Conservation (phyloP, 2,888 invertebrate genomes). For the Noctua fimbriata region DNA sequence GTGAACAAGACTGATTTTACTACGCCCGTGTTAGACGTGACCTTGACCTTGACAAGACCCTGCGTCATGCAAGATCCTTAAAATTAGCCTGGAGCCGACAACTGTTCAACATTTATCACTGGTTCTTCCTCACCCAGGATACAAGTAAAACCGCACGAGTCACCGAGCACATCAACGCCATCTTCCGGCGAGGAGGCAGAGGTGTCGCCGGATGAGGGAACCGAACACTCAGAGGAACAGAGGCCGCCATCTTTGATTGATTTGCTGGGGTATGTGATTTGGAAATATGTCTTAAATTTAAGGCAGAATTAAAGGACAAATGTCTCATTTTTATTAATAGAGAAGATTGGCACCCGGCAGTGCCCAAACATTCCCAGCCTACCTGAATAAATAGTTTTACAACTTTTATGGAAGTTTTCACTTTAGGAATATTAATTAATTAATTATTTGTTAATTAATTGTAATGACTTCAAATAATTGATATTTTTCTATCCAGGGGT, state of each 20-base stretch:
- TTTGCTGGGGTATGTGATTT: constrained; percentile 91
- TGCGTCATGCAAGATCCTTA: not conserved
- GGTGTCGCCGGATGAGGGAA: constrained; percentile 92
- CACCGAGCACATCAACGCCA: constrained; percentile 92
- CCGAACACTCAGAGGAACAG: constrained; percentile 85
- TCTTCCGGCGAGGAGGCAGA: constrained; percentile 94
- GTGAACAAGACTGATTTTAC: not conserved
- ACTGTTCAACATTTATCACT: not conserved
- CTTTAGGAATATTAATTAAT: no score
- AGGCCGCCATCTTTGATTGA: constrained; percentile 93
- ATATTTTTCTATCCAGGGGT: constrained; percentile 88
- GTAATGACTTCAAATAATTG: not conserved
- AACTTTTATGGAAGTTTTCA: not conserved
- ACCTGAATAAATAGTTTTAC: not conserved
- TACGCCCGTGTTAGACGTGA: not conserved
- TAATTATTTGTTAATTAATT: no score
- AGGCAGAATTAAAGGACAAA: no score
- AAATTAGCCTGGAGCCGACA: not conserved
- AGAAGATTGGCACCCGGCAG: no score
- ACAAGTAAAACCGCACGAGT: constrained; percentile 94
- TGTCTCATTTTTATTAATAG: no score
- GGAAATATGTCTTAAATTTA: not conserved
- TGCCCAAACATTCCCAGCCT: not conserved
- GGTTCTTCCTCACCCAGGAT: constrained; percentile 80
- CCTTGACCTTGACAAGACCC: not conserved